Percentiles rank a stretch among this genome's conserved stretches.
Evolutionary conservation across 2,888 invertebrate species (phyloP).

Genomic region (Melieria crassipennis): DNA sequence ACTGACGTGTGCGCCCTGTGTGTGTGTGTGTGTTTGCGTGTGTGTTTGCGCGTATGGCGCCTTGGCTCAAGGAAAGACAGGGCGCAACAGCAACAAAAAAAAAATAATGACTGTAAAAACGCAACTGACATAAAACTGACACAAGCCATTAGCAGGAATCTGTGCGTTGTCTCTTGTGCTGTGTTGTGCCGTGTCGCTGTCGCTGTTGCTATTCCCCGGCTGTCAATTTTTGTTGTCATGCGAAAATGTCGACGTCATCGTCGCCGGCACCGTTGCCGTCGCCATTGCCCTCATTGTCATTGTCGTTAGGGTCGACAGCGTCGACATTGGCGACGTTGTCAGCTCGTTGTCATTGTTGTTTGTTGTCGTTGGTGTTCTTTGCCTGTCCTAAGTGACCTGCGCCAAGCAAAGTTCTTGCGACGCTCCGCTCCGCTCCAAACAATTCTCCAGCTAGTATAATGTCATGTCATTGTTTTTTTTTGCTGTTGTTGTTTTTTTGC

Average conservation of each 20-base stretch:
- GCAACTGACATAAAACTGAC: conserved; percentile 3
- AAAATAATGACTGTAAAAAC: neutral
- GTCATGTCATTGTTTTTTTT: conserved; percentile 1
- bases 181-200: neutral
- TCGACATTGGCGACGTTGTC: conserved; percentile 3
- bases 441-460: conserved; percentile 9
- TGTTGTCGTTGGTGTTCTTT: conserved; percentile 8
- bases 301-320: neutral
- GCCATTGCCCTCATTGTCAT: neutral
- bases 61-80: neutral
- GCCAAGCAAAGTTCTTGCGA: no score
- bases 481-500: conserved; percentile 11
- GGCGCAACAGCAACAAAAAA: neutral
- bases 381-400: neutral
- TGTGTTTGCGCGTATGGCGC: neutral
- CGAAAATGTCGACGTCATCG: neutral
- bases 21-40: neutral
- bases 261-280: neutral
- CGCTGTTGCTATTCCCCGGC: neutral
- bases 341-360: neutral
- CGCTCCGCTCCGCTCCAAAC: neutral
- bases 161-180: neutral
- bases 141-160: conserved; percentile 16
- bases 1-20: neutral
- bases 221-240: neutral